Conservation (phyloP, 2,113 vertebrate genomes). For the Natator depressus region DNA sequence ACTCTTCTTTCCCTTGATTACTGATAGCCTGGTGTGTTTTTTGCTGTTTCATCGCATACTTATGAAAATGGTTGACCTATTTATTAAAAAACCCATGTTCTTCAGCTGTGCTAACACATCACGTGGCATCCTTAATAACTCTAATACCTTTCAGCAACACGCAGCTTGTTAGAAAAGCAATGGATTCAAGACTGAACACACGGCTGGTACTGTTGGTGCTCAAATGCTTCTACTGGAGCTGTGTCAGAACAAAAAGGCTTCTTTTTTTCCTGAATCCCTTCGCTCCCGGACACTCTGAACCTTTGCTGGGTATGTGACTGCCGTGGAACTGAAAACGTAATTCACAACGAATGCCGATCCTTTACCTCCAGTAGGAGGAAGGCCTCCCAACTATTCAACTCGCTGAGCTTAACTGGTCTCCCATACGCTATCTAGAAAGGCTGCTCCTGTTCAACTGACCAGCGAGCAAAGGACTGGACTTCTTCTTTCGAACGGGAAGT, state of each 20-base stretch:
- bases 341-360: conserved; percentile 74
- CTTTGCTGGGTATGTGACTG: conserved; percentile 52
- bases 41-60: conserved; percentile 76
- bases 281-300: conserved; percentile 21
- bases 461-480: conserved; percentile 73
- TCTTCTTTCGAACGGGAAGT: conserved; percentile 67
- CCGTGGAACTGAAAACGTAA: conserved; percentile 61
- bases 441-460: conserved; percentile 76
- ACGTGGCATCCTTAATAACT: conserved; percentile 69
- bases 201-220: conserved; percentile 25
- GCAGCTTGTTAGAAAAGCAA: conserved; percentile 53
- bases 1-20: conserved; percentile 64
- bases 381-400: conserved; percentile 50
- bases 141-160: conserved; percentile 53
- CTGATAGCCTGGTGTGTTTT: conserved; percentile 54
- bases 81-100: conserved; percentile 61
- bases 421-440: conserved; percentile 33
- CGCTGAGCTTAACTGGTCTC: conserved; percentile 76
- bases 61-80: conserved; percentile 73
- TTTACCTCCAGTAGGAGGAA: conserved; percentile 61
- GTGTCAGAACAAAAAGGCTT: conserved; percentile 11
- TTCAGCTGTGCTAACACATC: conserved; percentile 73
- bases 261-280: conserved; percentile 23
- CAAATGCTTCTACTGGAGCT: not conserved
- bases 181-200: conserved; percentile 32